Evolutionary conservation across 2,797 vertebrate genomes (phyloP), one percentile per base, ranked within the genome.

Genomic region (Pipistrellus pipistrellus): DNA sequence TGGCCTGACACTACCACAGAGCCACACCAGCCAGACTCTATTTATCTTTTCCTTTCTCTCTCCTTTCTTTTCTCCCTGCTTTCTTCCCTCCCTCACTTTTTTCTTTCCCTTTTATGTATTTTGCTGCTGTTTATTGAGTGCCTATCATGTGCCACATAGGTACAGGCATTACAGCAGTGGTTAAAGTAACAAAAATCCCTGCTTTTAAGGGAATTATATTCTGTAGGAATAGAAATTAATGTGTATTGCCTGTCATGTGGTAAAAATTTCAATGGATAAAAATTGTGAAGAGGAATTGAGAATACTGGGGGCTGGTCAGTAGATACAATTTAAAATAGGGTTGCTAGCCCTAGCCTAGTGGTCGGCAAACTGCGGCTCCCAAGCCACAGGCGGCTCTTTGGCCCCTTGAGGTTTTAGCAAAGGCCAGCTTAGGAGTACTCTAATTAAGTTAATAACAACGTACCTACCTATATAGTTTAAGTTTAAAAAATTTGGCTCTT

Each of bases 221-320:
- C 21, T 91, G 23, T 85, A 85, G 59, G 21, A 76, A n/a, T 66
- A 85, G 88, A 72, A 18, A 66, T 66, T 85, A 27, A 53, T 84
- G 11, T n/a, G n/a, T 55, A 27, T 82, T 77, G 53, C 38, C 41
- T 68, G 5, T 71, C 48, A 71, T 57, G 68, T 88, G 59, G 57
- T 93, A 77, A 93, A 82, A 32, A 32, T 90, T 87, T 90, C 8
- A 64, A 2, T 76, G 82, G 72, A 92, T 66, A 80, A 66, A 59
- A 75, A 51, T 27, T 0, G 6, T 30, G 6, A 83, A 32, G 38
- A 57, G 13, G n/a, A 27, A 30, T 48, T 48, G 25, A 94, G 72
- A 75, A 10, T 83, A 35, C 20, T 68, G 21, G 46, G 46, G 4
- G 18, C 0, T 1, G 7, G 20, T 46, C 78, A 32, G 46, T 59